Evolutionary conservation across 2,888 invertebrate species (phyloP), one percentile per base, ranked within the genome.

Genomic region (Archaeoteleia sp.): DNA sequence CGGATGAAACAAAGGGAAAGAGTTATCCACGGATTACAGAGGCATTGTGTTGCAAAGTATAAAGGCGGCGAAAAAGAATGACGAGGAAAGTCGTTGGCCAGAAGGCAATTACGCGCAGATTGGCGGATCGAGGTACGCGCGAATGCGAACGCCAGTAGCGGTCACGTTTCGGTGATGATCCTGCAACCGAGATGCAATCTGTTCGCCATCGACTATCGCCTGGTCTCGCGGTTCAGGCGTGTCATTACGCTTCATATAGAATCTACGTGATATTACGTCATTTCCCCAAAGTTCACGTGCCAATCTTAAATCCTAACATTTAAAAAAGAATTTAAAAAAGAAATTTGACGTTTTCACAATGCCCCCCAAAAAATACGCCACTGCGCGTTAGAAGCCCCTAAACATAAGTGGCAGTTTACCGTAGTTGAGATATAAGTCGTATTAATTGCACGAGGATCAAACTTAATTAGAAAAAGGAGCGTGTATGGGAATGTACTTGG

Each of bases 121-220:
- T 51, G 65, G 48, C 42, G 12, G 32, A 5, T 54, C 34, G 53
- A 30, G 17, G 14, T 27, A 48, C 39, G 15, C 55, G 46, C 51
- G 46, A 61, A 70, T 69, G 63, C 42, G 65, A 73, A 68, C 55
- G 73, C 74, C 71, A 42, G 75, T 74, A 75, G 74, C 75, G 61
- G 63, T 74, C 74, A 74, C 75, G 75, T 74, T 72, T 73, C 70
- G 69, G 67, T 71, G 66, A 71, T 71, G 69, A 71, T 69, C 39
- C 51, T 23, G 39, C 65, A 60, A 60, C 62, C 53, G 32, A 55
- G 37, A 60, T 32, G 61, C 71, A 75, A 75, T 72, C 68, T 67
- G 68, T 71, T 71, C 71, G 49, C 39, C 53, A 55, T 63, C 70
- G 66, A 48, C 42, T 53, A 55, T 65, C 53, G 23, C 23, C 54